These are phyloP conservation scores for Idaea biselata DNA, from an alignment of 2,888 invertebrate species.

Conservation along the genomic window DNA sequence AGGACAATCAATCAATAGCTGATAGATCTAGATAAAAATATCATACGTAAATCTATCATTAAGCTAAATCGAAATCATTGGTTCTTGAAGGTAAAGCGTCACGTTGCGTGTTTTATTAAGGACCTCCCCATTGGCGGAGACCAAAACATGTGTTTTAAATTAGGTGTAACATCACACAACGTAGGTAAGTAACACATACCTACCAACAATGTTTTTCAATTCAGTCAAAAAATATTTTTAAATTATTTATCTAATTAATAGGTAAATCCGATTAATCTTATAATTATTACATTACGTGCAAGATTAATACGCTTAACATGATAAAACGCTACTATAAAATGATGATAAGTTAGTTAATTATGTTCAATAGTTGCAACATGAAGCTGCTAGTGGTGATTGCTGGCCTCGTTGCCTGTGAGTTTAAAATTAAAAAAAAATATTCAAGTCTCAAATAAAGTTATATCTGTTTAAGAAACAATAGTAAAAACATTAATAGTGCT, in stretches of 20 bases:
- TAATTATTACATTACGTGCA: neutral
- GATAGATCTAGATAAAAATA: neutral
- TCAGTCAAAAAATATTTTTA: neutral
- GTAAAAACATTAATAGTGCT: no score
- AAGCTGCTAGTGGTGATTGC: neutral
- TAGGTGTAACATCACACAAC: neutral
- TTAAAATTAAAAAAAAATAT: neutral
- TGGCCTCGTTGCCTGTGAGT: neutral
- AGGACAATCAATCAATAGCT: no score
- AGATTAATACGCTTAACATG: neutral
- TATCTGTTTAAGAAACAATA: neutral
- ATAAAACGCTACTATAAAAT: neutral
- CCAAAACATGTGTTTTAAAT: neutral
- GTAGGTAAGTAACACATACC: neutral
- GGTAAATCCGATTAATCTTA: neutral
- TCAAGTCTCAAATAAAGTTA: neutral
- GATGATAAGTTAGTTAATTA: neutral
- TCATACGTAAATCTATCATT: neutral
- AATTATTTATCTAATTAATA: neutral
- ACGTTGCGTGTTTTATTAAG: neutral
- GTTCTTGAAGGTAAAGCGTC: neutral
- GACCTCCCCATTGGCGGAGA: neutral
- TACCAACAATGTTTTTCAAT: neutral
- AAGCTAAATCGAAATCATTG: neutral
- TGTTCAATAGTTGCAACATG: neutral